Conservation (phyloP, 1,140 invertebrate genomes). For the Protaetia brevitarsis region DNA sequence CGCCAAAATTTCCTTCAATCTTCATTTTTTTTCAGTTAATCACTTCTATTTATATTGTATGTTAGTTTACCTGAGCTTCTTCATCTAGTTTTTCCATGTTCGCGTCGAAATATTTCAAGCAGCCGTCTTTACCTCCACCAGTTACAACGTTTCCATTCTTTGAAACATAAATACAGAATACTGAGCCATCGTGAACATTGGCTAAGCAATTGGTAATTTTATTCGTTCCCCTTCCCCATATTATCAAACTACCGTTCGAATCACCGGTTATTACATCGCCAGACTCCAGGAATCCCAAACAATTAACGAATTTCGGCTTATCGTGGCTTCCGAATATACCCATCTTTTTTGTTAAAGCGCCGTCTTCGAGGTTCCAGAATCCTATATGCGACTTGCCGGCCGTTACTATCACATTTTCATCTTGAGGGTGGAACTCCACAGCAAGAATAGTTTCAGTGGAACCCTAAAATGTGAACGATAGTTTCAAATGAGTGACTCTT, state of each 20-base stretch:
- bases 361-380: slow-evolving; percentile 88
- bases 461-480: slow-evolving; percentile 72
- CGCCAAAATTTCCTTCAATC: slow-evolving; percentile 86
- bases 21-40: slow-evolving; percentile 44
- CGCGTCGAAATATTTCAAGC: slow-evolving; percentile 70
- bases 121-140: slow-evolving; percentile 79
- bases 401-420: slow-evolving; percentile 82
- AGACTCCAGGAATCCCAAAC: slow-evolving; percentile 81
- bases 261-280: slow-evolving; percentile 78
- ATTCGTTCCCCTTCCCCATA: slow-evolving; percentile 81
- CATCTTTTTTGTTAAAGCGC: slow-evolving; percentile 80
- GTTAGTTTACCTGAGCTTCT: slow-evolving; percentile 64
- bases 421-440: slow-evolving; percentile 88
- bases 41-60: neutral
- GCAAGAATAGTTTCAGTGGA: slow-evolving; percentile 90
- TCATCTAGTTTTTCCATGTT: slow-evolving; percentile 64
- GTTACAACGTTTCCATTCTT: slow-evolving; percentile 82
- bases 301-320: slow-evolving; percentile 91
- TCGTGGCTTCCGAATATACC: slow-evolving; percentile 89
- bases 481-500: too few relatives aligned
- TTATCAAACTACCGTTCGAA: slow-evolving; percentile 84
- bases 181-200: slow-evolving; percentile 80
- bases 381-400: slow-evolving; percentile 89
- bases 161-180: slow-evolving; percentile 80
- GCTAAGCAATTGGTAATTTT: slow-evolving; percentile 51